Evolutionary conservation across 2,797 vertebrate genomes (phyloP), one percentile per base, ranked within the genome.

Genomic region (Catostomus latipinnis): DNA sequence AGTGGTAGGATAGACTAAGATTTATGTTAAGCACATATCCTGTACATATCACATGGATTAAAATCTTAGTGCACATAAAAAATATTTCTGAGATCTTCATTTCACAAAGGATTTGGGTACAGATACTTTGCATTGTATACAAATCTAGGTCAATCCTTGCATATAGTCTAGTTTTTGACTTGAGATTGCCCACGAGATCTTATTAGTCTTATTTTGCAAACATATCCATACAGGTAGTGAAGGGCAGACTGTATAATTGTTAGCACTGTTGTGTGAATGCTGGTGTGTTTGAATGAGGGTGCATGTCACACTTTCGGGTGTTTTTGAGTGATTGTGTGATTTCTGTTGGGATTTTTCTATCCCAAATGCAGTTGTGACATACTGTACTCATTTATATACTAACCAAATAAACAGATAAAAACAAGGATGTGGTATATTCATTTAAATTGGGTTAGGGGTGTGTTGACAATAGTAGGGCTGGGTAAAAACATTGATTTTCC

Each of bases 381-480:
- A 57, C 52, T 73, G 66, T 84, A 85, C 83, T 89, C 86, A 83
- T 90, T 90, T 89, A 80, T 90, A 88, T 85, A 84, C 80, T 89
- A 89, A 88, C 83, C 86, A 70, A 93, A 93, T 93, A 93, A 94
- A 93, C 43, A 63, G 78, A 50, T 85, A 72, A 75, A 82, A 65
- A 84, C 83, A 75, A 78, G 43, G 5, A 0, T 9, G 72, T 54
- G 72, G 45, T 68, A 61, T 4, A 80, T 83, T 83, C 46, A 71
- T 88, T 84, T 46, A 49, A 43, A 77, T 1, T 48, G n/a, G 16
- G 16, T 54, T 34, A 34, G 53, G 53, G 5, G 5, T 11, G 5
- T 54, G 53, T 54, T 54, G 53, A n/a, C 53, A 34, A 34, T 34
- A 34, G 4, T 34, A 34, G 34, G 34, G 34, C 34, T 34, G 34